Evolutionary conservation across 30 jellyfish, hydroid and myxozoan species (phyloP), one percentile per base, ranked within the genome.

Genomic region (Sanderia malayensis): DNA sequence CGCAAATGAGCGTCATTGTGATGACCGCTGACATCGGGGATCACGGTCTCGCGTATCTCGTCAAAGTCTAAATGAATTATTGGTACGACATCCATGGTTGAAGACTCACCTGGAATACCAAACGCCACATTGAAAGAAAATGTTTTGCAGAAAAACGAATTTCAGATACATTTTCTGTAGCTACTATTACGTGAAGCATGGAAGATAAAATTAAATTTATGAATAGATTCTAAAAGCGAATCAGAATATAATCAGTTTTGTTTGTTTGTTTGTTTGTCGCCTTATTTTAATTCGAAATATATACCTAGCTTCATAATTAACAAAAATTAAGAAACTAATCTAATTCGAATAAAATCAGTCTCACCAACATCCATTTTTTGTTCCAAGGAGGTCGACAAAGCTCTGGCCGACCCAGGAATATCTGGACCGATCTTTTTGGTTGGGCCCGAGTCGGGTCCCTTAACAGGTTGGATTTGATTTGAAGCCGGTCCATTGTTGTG

Each of bases 1-100:
- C 94, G 93, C 19, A 92, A 64, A 55, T 80, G 96, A 0, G 96
- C 99, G 67, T 92, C 99, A 63, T 92, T 92, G 34, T 76, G 95
- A 71, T 92, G 96, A 31, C 99, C 99, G 58, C 99, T 92, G 31
- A 86, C 95, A 65, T 92, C 99, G 28, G 95, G 96, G 57, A 92
- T 76, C 18, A 81, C 67, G 6, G 76, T 68, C 33, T 92, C 99
- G n/a, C 86, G 76, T n/a, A 92, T 81, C 53, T 92, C 94, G 66
- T 92, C 99, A 41, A 92, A 92, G 58, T 92, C 96, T 30, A 92
- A 76, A 63, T 84, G 95, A 10, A 92, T 74, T 10, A 92, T 75
- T 0, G 99, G 96, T 3, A 79, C 92, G 63, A 77, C 84, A 70
- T 84, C 96, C 69, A 86, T 70, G 28, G 95, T 63, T 19, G 89